phyloP scores from a whole-genome alignment of 2,888 invertebrate genomes.

The Panopea generosa region DNA sequence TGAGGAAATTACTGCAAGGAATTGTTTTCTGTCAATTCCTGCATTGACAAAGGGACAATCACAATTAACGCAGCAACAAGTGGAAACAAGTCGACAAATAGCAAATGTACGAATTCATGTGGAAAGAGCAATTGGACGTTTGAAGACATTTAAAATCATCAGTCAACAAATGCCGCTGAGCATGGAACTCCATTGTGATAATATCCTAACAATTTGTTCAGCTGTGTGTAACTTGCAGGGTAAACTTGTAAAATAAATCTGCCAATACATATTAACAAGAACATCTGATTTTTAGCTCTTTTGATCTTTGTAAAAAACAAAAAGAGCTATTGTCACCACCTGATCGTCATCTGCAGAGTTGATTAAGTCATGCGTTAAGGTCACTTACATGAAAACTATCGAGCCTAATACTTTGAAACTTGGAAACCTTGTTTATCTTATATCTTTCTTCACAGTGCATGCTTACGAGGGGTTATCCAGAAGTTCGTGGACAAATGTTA shows the following conservation, averaged over 20 bases:
- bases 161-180: neutral
- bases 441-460: too few species aligned
- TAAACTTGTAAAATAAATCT: neutral
- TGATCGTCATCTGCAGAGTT: too few species aligned
- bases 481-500: too few species aligned
- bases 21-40: conserved; percentile 29
- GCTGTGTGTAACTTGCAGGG: conserved; percentile 6
- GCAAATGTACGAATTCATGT: conserved; percentile 63
- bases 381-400: too few species aligned
- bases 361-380: too few species aligned
- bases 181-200: conserved; percentile 7
- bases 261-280: too few species aligned
- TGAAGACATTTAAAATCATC: neutral
- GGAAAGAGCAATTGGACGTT: conserved; percentile 50
- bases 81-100: conserved; percentile 54
- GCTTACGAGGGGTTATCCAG: too few species aligned
- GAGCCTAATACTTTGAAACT: too few species aligned
- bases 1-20: conserved; percentile 12
- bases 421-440: too few species aligned
- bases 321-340: too few species aligned
- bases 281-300: too few species aligned
- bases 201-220: conserved; percentile 17
- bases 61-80: conserved; percentile 49
- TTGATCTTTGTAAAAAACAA: too few species aligned
- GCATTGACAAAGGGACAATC: conserved; percentile 44